Evolutionary conservation across 1,140 invertebrate genomes (phyloP), one percentile per base, ranked within the genome.

Genomic region (Melitaea cinxia): DNA sequence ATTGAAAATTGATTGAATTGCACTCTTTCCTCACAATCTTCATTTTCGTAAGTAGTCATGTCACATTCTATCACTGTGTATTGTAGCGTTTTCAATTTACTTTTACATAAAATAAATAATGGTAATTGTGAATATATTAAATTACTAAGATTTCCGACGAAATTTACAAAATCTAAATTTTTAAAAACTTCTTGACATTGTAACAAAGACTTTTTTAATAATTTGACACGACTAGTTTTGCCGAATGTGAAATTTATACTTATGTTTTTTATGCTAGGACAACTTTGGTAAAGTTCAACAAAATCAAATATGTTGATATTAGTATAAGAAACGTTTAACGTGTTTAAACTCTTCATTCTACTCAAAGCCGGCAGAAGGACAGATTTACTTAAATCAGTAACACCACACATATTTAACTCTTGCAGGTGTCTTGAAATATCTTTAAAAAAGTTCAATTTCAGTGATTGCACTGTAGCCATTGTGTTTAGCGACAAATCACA

Each of bases 301-400:
- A 88, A 70, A 73, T 88, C 81, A 2, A 63, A 4, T 19, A 88
- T 61, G 58, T 33, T 67, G 4, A 86, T 73, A 52, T 70, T 75
- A 23, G 85, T 88, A 53, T 74, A 85, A 12, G 81, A 72, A 14
- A 88, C 65, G 77, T 88, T 75, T 23, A 88, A 56, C 26, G 67
- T 65, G 59, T 74, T 77, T 30, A 88, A 66, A 54, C 12, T 50
- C 55, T 82, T 83, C 50, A 88, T 35, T 54, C 54, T 76, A 33
- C 66, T 78, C 17, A 82, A 39, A 9, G 56, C 74, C 9, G 68
- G 53, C 35, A 80, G 23, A 24, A 86, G 45, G n/a, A 45, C 17
- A 26, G 73, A 55, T 64, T 78, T 81, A 9, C 23, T 69, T 39
- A 88, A 42, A 59, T 84, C 75, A 15, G 12, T 12, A 5, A 85